Evolutionary conservation across 2,888 invertebrate species (phyloP).

Genomic region (Lymantria monacha): DNA sequence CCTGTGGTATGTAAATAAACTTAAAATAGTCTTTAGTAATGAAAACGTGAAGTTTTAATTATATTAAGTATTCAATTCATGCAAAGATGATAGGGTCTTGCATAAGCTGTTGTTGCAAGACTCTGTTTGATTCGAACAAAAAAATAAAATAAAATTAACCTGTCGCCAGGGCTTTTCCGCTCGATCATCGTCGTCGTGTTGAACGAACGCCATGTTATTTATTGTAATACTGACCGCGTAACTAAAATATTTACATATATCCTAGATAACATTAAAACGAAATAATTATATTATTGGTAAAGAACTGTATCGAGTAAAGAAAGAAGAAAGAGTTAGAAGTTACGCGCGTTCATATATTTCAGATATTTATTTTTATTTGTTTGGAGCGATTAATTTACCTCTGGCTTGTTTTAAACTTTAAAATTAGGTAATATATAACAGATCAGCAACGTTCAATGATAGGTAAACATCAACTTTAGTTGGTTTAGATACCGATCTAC

Average conservation of each 20-base stretch:
- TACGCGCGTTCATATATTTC: too few species aligned
- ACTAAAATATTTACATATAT: constrained; percentile 36
- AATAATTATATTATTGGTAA: background rate
- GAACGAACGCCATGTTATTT: constrained; percentile 45
- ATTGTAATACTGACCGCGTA: constrained; percentile 29
- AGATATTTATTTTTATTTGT: too few species aligned
- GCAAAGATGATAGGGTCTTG: constrained; percentile 6
- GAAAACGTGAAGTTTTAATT: background rate
- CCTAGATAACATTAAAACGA: background rate
- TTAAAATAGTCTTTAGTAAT: background rate
- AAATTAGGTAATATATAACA: too few species aligned
- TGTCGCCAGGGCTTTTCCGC: constrained; percentile 68
- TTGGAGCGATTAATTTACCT: too few species aligned
- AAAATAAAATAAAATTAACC: constrained; percentile 41
- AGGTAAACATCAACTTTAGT: too few species aligned
- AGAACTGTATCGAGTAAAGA: too few species aligned
- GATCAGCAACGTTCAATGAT: too few species aligned
- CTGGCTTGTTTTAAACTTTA: too few species aligned
- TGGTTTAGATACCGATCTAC: too few species aligned
- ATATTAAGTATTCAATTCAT: background rate
- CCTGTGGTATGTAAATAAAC: too few species aligned
- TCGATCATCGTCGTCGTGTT: constrained; percentile 41
- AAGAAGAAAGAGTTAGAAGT: too few species aligned
- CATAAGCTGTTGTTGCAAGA: constrained; percentile 1
- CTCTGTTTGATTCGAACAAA: background rate